Base-by-base conservation (phyloP, 2,888 invertebrate genomes). In the Fragum fragum region DNA sequence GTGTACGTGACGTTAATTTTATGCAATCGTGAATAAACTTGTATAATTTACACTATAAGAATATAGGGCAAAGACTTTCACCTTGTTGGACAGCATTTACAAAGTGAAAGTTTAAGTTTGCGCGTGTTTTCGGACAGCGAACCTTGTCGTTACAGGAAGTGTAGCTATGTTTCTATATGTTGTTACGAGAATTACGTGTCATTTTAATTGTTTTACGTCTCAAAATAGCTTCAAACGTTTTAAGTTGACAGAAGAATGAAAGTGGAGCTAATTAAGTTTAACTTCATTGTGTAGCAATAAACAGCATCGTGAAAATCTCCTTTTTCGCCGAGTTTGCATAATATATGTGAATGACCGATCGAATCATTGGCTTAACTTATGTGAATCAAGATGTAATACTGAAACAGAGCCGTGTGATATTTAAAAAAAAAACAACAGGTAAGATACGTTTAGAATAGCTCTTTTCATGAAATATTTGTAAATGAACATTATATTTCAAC, bases 71-170 rank as follows among this genome's bases (percentile, higher is more conserved):
- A 63, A 71, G 59, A n/a, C 23, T 11, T 42, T 71, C 70, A n/a
- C 76, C 76, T 71, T 53, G 76, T 61, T 9, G 70, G 23, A 76
- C 71, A 52, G 63, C 76, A 42, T 53, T 57, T 68, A 55, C 55
- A 29, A 39, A 53, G 42, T n/a, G 21, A 66, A 66, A 42, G 3
- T 42, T 42, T n/a, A 42, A n/a, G 9, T 9, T 6, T 42, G 16
- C 21, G 16, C 66, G 36, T 66, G 66, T 66, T 66, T 66, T 36
- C 7, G 32, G 42, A 66, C 26, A 36, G 21, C 18, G 42, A 42
- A 66, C 36, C 42, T 14, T 66, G 66, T 66, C 21, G 39, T 66
- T 66, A 66, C 66, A 39, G 66, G 66, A 66, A 42, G 23, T 66
- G 66, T 66, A 1, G 18, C n/a, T 28, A 42, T 66, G 42, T 42